These are phyloP conservation scores for Meteorus sp. DNA, from an alignment of 1,140 invertebrate species.

Conservation along the genomic window DNA sequence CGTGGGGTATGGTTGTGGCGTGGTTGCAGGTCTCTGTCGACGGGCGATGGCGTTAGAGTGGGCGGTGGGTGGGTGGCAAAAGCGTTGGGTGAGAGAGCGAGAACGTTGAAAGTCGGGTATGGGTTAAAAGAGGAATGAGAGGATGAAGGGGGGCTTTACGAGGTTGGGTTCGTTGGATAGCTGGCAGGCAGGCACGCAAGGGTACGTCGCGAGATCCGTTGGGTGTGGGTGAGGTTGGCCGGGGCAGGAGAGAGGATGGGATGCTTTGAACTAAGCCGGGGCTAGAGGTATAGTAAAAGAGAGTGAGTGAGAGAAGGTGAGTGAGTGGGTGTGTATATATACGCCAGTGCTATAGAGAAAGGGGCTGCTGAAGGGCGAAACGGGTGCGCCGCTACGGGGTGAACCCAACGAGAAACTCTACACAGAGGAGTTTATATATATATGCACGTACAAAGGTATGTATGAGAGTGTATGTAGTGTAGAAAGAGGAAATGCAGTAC, in stretches of 20 bases:
- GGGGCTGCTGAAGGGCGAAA: conserved; percentile 29
- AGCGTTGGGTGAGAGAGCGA: too few relatives aligned
- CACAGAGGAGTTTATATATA: too few relatives aligned
- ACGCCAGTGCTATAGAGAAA: conserved; percentile 23
- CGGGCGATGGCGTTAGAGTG: too few relatives aligned
- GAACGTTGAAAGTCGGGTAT: too few relatives aligned
- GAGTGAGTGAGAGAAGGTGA: conserved; percentile 17
- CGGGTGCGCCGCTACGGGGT: conserved; percentile 24
- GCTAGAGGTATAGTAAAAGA: conserved; percentile 25
- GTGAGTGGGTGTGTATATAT: conserved; percentile 2
- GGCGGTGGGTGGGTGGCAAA: conserved; percentile 1
- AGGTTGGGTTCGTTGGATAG: conserved; percentile 26
- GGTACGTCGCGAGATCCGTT: conserved; percentile 24
- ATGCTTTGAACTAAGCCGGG: conserved; percentile 41
- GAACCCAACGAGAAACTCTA: conserved; percentile 21
- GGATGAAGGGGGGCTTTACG: conserved; percentile 19
- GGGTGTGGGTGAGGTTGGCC: conserved; percentile 28
- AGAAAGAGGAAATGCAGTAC: neutral
- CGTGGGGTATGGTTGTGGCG: conserved; percentile 35
- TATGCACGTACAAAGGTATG: too few relatives aligned
- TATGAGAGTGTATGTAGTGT: too few relatives aligned
- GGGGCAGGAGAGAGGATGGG: conserved; percentile 29
- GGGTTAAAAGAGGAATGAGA: too few relatives aligned
- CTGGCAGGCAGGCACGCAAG: conserved; percentile 31
- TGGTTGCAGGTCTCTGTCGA: conserved; percentile 29